Evolutionary conservation across 2,797 vertebrate genomes (phyloP), one percentile per base, ranked within the genome.

Genomic region (Meriones psammophilus): DNA sequence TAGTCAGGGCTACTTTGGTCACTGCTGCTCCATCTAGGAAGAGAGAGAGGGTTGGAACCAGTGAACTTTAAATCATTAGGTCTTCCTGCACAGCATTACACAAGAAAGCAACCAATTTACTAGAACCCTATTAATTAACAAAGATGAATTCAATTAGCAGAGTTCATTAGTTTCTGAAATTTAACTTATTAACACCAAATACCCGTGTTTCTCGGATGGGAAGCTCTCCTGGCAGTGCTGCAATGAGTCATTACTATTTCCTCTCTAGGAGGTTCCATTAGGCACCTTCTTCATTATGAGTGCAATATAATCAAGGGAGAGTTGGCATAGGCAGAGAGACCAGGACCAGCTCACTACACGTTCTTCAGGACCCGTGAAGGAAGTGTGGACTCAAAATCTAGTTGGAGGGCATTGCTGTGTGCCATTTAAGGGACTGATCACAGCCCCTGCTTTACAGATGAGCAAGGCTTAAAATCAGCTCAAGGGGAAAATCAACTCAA

Each of bases 171-270:
- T 97, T 98, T 97, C 97, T 96, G 92, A 97, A 97, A 97, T 97
- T 95, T 97, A 97, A 98, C 97, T 96, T 97, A 97, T 95, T 97
- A 97, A 97, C 96, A 96, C 89, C 71, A 92, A 97, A 97, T 95
- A 97, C 94, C 66, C 81, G 89, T 92, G 91, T 96, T 98, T 97
- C 95, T 97, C 83, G 80, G 98, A 97, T 98, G 97, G 95, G 71
- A 97, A 96, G 94, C 74, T 96, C 96, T 97, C 97, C 96, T 94
- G 94, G 96, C 97, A 97, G 96, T 97, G 96, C 12, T 95, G 85
- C 88, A 96, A 96, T 96, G 96, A 94, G 91, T 97, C 97, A 96
- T 98, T 97, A 97, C 92, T 89, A 78, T 95, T 73, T 97, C 95
- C 96, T 97, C 94, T 94, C 94, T 87, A 97, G 97, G 97, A 95